Base-by-base conservation (phyloP, 2,113 vertebrate species). In the Zosterops borbonicus region DNA sequence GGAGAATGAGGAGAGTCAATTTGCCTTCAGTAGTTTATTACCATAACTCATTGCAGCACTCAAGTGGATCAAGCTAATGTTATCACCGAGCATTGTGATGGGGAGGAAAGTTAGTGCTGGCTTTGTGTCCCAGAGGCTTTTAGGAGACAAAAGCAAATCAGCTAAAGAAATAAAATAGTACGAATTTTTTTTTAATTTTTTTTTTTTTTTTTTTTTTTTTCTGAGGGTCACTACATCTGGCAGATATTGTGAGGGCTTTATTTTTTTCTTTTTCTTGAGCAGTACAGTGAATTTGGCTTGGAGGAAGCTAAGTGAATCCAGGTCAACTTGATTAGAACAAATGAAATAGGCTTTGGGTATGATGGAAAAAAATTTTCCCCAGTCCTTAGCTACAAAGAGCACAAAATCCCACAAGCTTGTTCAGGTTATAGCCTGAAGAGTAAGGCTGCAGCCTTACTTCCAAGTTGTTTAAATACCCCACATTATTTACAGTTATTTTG, bases 301-400 rank as follows among this genome's bases (percentile, higher is more conserved):
- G 47, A 95, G 82, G 77, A 94, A 96, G 24, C 67, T 87, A 93
- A 69, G 28, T 92, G 68, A 95, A 96, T 91, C 60, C 91, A 96
- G 94, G 95, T 96, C 94, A 97, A 60, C 74, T 59, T 89, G 85
- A 90, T 87, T 73, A 94, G 60, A 95, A 93, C 65, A 94, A 94
- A 95, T 82, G 83, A 93, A 91, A 91, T 27, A 80, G 37, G 29
- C 31, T 92, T 89, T 67, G 55, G 23, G 3, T 83, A 82, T 64
- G 42, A 31, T 89, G 64, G 35, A 90, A 95, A 88, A 92, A 86
- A 82, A 86, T 82, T 95, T 93, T 13, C 59, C 64, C 63, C 9
- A 6, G 42, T 50, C 60, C 20, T 67, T 71, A 64, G 31, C 55
- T 86, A 28, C 52, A 94, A 90, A 96, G 20, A 84, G 47, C 60